phyloP scores from a whole-genome alignment of 2,888 invertebrate species.

The Phlogophora meticulosa region DNA sequence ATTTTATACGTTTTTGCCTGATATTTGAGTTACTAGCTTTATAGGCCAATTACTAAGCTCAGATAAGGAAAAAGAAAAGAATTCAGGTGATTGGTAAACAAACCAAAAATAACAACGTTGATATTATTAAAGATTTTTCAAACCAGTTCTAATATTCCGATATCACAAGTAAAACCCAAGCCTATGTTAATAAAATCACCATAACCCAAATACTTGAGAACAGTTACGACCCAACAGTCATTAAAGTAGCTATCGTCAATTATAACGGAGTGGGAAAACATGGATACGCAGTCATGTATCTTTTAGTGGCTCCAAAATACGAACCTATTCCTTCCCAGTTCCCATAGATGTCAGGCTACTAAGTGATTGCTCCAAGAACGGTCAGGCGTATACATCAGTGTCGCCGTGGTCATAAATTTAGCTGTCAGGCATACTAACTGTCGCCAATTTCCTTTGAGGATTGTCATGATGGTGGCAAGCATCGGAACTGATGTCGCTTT shows the following conservation, averaged over 20 bases:
- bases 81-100: background rate
- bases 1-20: too few relatives aligned
- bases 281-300: background rate
- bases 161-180: conserved; percentile 4
- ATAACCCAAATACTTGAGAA: conserved; percentile 28
- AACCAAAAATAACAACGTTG: background rate
- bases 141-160: conserved; percentile 4
- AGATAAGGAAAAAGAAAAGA: background rate
- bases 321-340: background rate
- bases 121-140: background rate
- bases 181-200: conserved; percentile 1
- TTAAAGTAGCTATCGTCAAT: conserved; percentile 4
- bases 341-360: background rate
- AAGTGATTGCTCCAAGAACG: conserved; percentile 21
- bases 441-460: background rate
- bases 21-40: too few relatives aligned
- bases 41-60: background rate
- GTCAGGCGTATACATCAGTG: conserved; percentile 13
- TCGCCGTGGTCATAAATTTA: conserved; percentile 27
- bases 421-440: conserved; percentile 9
- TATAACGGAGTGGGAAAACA: background rate
- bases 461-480: background rate
- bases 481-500: background rate
- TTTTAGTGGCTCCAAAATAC: background rate
- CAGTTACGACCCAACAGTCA: conserved; percentile 19